Base-by-base conservation (phyloP, 2,113 vertebrate species). In the Baryphthengus martii region DNA sequence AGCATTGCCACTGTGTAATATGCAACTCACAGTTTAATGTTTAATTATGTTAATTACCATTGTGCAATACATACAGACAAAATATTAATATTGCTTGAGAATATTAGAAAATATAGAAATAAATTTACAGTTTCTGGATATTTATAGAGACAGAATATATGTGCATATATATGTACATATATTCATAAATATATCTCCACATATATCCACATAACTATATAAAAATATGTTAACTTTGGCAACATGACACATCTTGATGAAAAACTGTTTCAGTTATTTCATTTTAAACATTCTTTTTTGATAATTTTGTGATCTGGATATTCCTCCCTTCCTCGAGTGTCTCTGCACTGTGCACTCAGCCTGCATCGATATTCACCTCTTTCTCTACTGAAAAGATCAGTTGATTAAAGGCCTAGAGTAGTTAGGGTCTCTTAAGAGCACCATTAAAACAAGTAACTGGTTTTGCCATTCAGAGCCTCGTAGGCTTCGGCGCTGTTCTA, bases 401-500 rank as follows among this genome's bases (percentile, higher is more conserved):
- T 20, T 94, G 88, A 85, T 74, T 81, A n/a, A 78, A 89, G 77
- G 58, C 28, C 88, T 65, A 40, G 35, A 78, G 53, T 82, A 80
- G 29, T 92, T 95, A 95, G 9, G 18, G 52, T 85, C 66, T 90
- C 91, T 74, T 63, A 81, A 78, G 74, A 87, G 53, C 42, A 33
- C 50, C 70, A 75, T 95, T 93, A 95, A 95, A 94, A 72, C 39
- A 91, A 52, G 28, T 68, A 89, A 85, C 61, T 79, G 42, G 25
- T 53, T 95, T 89, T 82, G 74, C 49, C 28, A 31, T 89, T 85
- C 87, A 79, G 13, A 31, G 7, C 35, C 29, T 72, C 62, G 79
- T 62, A 88, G 21, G 33, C 75, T 81, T 85, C 76, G 75, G 45
- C 62, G 88, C 17, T 78, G 17, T 58, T 83, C 42, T 1, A 2